phyloP scores from a whole-genome alignment of 2,113 vertebrate species.

The Corythaeola cristata region DNA sequence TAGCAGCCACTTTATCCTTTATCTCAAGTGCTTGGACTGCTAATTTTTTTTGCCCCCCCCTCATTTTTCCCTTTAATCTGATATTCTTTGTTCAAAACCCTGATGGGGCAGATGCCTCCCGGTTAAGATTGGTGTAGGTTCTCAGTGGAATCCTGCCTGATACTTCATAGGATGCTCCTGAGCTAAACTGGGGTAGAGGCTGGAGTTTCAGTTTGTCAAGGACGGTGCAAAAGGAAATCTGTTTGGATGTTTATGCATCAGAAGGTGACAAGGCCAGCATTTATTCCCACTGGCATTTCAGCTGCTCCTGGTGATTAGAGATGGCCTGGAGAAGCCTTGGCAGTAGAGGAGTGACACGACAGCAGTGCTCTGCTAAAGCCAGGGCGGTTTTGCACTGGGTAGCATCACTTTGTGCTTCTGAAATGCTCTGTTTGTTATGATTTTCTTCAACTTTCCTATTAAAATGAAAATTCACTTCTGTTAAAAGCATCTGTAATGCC shows the following conservation, averaged over 20 bases:
- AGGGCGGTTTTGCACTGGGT: neutral
- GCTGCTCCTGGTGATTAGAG: neutral
- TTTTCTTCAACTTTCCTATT: neutral
- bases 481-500: neutral
- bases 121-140: neutral
- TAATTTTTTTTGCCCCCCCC: neutral
- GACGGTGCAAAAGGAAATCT: neutral
- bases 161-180: neutral
- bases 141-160: neutral
- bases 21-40: neutral
- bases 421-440: neutral
- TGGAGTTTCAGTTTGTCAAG: neutral
- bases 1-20: neutral
- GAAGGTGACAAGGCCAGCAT: neutral
- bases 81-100: neutral
- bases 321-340: neutral
- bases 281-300: neutral
- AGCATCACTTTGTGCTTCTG: neutral
- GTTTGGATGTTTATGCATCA: neutral
- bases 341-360: accelerated
- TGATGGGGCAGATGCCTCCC: neutral
- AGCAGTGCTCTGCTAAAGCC: neutral
- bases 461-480: neutral
- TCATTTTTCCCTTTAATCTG: neutral
- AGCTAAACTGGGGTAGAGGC: neutral